Evolutionary conservation across 2,113 vertebrate species (phyloP).

Genomic region (cat (Felis catus)): DNA sequence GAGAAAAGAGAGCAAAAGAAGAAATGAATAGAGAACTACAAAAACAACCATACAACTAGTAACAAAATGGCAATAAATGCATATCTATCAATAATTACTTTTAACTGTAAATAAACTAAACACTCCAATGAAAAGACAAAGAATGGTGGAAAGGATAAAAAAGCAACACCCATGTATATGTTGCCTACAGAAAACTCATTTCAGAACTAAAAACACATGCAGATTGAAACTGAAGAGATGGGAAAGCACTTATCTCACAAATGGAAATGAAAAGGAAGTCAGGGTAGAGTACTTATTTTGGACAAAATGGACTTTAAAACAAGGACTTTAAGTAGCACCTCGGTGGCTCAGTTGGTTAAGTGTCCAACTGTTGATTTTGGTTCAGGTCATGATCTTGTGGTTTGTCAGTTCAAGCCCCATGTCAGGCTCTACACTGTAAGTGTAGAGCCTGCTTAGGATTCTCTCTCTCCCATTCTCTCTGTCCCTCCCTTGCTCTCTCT

Average conservation of each 20-base stretch:
- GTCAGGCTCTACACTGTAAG: too few species aligned
- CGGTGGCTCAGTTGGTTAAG: too few species aligned
- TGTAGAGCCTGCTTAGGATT: too few species aligned
- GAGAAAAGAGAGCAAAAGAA: not conserved
- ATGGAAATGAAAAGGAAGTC: not conserved
- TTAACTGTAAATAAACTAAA: not conserved
- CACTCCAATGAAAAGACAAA: too few species aligned
- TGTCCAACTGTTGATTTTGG: too few species aligned
- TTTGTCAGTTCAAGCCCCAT: too few species aligned
- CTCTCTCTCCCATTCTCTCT: too few species aligned
- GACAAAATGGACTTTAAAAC: not conserved
- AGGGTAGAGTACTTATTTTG: not conserved
- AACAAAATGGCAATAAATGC: not conserved
- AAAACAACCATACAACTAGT: not conserved
- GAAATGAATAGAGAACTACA: not conserved
- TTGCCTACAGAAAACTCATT: not conserved
- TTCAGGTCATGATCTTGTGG: too few species aligned
- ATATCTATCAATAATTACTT: not conserved
- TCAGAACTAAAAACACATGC: not conserved
- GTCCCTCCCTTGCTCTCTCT: too few species aligned
- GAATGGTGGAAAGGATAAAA: too few species aligned
- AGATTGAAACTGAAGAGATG: not conserved
- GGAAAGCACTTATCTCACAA: not conserved
- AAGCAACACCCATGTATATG: not conserved
- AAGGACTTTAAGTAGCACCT: too few species aligned